These are phyloP conservation scores for Petrolisthes cinctipes DNA, from an alignment of 2,888 invertebrate genomes.

Conservation along the genomic window DNA sequence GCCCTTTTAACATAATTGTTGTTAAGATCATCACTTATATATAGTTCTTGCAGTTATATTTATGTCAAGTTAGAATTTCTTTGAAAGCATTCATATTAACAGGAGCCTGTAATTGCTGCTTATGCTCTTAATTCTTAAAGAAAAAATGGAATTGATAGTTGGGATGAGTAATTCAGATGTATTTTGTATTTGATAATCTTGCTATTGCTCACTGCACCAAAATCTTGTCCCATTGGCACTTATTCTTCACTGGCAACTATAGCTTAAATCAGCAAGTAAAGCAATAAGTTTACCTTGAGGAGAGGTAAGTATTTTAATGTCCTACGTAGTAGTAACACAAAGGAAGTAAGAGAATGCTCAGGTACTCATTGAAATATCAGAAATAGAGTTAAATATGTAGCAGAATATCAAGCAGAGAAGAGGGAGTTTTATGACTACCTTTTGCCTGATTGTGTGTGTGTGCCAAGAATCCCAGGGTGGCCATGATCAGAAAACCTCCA, in stretches of 20 bases:
- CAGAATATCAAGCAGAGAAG: no score
- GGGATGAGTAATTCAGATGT: background rate
- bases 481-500: no score
- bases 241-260: background rate
- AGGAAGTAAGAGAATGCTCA: no score
- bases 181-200: background rate
- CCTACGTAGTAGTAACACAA: no score
- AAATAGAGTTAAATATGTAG: no score
- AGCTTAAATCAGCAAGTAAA: no score
- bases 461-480: no score
- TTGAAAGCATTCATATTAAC: slow-evolving; percentile 7
- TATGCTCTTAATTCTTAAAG: background rate
- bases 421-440: no score
- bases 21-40: background rate
- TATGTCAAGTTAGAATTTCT: slow-evolving; percentile 7
- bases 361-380: no score
- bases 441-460: no score
- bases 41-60: slow-evolving; percentile 16
- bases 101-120: background rate
- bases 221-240: slow-evolving; percentile 25
- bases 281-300: no score
- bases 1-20: slow-evolving; percentile 19
- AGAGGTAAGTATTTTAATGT: no score
- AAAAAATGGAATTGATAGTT: slow-evolving; percentile 4
- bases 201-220: background rate